Evolutionary conservation across 2,797 vertebrate species (phyloP), one percentile per base, ranked within the genome.

Genomic region (Sarcophilus harrisii): DNA sequence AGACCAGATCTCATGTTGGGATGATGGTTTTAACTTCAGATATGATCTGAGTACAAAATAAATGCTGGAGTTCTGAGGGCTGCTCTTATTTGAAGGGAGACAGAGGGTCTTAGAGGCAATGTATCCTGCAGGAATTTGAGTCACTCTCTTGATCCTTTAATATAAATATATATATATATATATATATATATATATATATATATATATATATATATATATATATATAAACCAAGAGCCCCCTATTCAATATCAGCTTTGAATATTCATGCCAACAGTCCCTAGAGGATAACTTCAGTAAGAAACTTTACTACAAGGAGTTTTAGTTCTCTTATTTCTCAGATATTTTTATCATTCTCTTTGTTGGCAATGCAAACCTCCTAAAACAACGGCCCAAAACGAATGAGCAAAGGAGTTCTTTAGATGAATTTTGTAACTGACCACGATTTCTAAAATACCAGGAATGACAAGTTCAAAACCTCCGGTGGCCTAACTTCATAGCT

Each of bases 41-140:
- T 90, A 57, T 59, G 57, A 96, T 49, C 92, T 55, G 73, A 94
- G 55, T 13, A 28, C 28, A 54, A 87, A 45, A 87, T 87, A 49
- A 45, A 45, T 87, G 38, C 21, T 18, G 89, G 90, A 92, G 81
- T 91, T 96, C 81, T 60, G 45, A 96, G 27, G 57, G 58, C 11
- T 81, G 94, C 5, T 92, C 57, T 90, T 94, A 28, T 93, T 66
- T 95, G 14, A 1, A 93, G 54, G 0, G 66, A 92, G n/a, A 96
- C 95, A 91, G 57, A 14, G 92, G 90, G 27, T 3, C 92, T 93
- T 90, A 93, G 90, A 94, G 96, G 96, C 96, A 92, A 94, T 73
- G 91, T 28, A 94, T 91, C 91, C 27, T 90, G 93, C 9, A 89
- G 81, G 58, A 14, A 92, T 96, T 95, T 91, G 90, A 62, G 95